Conservation (phyloP, 35 echinoderm and acorn worm genomes). For the Strongylocentrotus purpuratus region DNA sequence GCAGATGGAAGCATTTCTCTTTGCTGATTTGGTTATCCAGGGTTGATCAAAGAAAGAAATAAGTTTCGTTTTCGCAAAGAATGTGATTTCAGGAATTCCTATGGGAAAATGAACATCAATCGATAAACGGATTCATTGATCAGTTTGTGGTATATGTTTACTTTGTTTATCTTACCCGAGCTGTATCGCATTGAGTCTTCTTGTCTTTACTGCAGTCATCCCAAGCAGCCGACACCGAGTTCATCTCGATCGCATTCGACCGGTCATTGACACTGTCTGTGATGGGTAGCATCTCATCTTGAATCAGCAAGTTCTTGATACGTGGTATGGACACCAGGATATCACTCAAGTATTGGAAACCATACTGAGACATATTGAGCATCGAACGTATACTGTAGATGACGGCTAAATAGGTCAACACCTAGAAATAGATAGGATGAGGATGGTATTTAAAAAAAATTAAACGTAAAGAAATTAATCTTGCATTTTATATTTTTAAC, state of each 20-base stretch:
- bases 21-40: too few relatives aligned
- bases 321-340: conserved; percentile 49
- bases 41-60: too few relatives aligned
- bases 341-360: conserved; percentile 46
- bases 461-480: not conserved
- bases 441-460: not conserved
- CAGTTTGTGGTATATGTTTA: too few relatives aligned
- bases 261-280: not conserved
- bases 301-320: conserved; percentile 47
- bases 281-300: not conserved
- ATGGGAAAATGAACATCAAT: too few relatives aligned
- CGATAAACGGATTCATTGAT: too few relatives aligned
- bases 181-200: too few relatives aligned
- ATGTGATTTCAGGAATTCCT: too few relatives aligned
- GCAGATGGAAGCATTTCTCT: too few relatives aligned
- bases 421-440: not conserved
- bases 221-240: not conserved
- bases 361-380: conserved; percentile 39
- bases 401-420: conserved; percentile 57
- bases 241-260: not conserved
- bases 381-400: conserved; percentile 57
- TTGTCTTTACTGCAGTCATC: not conserved
- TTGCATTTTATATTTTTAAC: too few relatives aligned
- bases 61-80: too few relatives aligned
- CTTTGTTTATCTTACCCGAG: too few relatives aligned